Percentiles rank a stretch among this genome's conserved stretches.
Conservation (phyloP, 2,888 invertebrate species). For the Dichetophora obliterata region DNA sequence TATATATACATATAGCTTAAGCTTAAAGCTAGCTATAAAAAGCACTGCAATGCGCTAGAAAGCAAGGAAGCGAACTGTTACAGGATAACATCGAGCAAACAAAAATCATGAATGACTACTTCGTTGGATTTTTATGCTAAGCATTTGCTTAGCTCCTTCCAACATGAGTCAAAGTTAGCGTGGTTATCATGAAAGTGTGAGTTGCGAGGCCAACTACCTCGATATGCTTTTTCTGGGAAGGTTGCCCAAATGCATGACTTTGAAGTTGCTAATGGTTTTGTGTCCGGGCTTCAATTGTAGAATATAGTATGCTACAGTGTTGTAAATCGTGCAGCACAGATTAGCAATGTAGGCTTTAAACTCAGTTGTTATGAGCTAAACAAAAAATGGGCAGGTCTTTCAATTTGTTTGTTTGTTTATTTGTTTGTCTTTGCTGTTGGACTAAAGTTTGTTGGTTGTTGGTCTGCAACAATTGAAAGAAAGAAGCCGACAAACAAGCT, state of each 20-base stretch:
- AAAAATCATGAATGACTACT: neutral
- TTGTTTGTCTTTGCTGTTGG: neutral
- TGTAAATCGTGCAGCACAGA: constrained; percentile 28
- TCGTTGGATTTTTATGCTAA: neutral
- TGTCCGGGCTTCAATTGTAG: neutral
- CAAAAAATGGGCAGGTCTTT: neutral
- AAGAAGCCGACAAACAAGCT: constrained; percentile 11
- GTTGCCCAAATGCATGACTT: neutral
- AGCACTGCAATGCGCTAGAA: no score
- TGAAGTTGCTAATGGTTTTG: constrained; percentile 14
- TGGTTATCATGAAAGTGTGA: constrained; percentile 11
- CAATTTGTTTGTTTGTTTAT: neutral
- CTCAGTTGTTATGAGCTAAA: neutral
- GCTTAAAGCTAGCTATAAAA: no score
- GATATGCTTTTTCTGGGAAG: neutral
- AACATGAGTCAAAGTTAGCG: neutral
- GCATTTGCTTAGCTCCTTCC: neutral
- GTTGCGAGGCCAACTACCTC: neutral
- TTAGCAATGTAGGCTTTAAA: constrained; percentile 13
- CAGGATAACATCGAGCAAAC: neutral
- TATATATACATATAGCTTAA: no score
- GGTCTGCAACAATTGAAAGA: neutral
- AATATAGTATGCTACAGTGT: constrained; percentile 6
- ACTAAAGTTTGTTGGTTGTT: neutral
- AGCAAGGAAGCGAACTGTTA: no score